Conservation (phyloP, 2,888 invertebrate species). For the Stenolophus ochropezus region DNA sequence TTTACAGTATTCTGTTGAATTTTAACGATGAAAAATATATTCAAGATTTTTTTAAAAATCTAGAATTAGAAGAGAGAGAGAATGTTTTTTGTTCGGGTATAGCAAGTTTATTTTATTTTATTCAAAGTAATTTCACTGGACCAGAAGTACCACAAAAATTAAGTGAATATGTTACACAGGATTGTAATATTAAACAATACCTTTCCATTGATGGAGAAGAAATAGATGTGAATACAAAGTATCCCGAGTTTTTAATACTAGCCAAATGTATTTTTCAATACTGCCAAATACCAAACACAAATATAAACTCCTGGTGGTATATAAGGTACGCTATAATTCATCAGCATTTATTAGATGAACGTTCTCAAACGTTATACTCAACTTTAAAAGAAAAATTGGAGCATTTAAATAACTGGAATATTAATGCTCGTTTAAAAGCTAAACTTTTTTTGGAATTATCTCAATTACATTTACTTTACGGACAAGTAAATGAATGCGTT, state of each 20-base stretch:
- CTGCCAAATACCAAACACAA: conserved; percentile 67
- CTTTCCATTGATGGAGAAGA: conserved; percentile 81
- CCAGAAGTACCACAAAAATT: conserved; percentile 75
- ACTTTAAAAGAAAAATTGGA: conserved; percentile 76
- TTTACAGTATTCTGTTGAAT: conserved; percentile 17
- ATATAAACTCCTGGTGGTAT: conserved; percentile 81
- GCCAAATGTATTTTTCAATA: conserved; percentile 72
- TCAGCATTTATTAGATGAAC: conserved; percentile 86
- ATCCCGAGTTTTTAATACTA: conserved; percentile 74
- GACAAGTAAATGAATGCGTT: conserved; percentile 82
- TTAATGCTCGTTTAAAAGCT: conserved; percentile 68
- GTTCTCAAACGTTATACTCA: conserved; percentile 80
- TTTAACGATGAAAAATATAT: background rate
- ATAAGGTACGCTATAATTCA: conserved; percentile 84
- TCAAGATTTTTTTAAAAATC: conserved; percentile 5
- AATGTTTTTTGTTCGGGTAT: conserved; percentile 73
- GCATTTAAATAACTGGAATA: conserved; percentile 69
- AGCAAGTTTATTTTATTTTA: conserved; percentile 82
- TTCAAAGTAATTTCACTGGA: conserved; percentile 89
- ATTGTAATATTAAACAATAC: conserved; percentile 71
- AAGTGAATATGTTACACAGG: conserved; percentile 72
- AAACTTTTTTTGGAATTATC: conserved; percentile 77
- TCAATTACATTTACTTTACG: conserved; percentile 84
- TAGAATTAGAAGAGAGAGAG: conserved; percentile 2
- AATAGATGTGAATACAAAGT: conserved; percentile 78